phyloP scores from a whole-genome alignment of 1,140 invertebrate species.

The Neodiprion fabricii region DNA sequence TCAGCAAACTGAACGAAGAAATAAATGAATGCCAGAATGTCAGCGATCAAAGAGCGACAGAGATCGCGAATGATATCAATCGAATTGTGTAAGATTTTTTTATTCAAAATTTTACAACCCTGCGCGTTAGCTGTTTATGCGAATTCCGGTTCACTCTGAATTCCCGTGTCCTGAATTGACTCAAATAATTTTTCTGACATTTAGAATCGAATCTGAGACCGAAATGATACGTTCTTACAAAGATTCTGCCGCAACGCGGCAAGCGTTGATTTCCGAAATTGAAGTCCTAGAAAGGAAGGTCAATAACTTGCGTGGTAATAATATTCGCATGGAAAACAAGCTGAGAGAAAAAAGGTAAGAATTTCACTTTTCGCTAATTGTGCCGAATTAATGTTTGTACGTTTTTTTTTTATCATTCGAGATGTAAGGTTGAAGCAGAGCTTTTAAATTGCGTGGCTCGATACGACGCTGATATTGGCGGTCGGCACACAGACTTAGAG shows the following conservation, averaged over 20 bases:
- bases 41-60: not conserved
- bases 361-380: no score
- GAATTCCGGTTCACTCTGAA: not conserved
- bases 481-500: conserved; percentile 8
- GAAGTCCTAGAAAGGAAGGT: not conserved
- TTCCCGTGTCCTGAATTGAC: no score
- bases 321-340: not conserved
- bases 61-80: conserved; percentile 4
- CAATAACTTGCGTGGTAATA: not conserved
- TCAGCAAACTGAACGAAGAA: not conserved
- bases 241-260: not conserved
- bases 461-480: conserved; percentile 12
- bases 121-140: not conserved
- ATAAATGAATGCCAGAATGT: not conserved
- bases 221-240: not conserved
- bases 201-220: no score
- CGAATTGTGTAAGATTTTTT: not conserved
- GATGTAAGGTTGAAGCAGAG: conserved; percentile 7
- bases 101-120: not conserved
- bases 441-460: not conserved
- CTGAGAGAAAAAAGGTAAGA: not conserved
- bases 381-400: not conserved
- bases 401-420: not conserved
- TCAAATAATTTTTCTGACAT: no score
- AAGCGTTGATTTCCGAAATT: not conserved